Conservation (phyloP, 2,888 invertebrate genomes). For the Drosophila subsilvestris region DNA sequence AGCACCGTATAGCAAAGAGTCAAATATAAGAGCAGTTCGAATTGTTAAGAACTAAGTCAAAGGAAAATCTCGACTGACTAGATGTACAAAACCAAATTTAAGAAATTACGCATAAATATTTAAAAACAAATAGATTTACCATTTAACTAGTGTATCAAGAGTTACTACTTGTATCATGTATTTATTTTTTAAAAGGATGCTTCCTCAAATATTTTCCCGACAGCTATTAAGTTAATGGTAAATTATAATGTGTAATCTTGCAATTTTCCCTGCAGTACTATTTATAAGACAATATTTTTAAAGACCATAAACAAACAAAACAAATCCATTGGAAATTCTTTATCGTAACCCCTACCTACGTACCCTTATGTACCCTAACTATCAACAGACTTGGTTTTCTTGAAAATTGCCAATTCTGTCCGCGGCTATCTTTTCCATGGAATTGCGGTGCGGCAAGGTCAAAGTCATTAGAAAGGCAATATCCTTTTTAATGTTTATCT, state of each 20-base stretch:
- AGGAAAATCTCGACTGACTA: not conserved
- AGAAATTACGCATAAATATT: not conserved
- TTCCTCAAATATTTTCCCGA: not conserved
- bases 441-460: constrained; percentile 32
- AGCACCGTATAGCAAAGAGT: not conserved
- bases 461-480: constrained; percentile 46
- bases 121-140: not conserved
- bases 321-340: not conserved
- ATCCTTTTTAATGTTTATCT: not conserved
- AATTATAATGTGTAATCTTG: not conserved
- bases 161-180: not conserved
- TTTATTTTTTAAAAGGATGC: not conserved
- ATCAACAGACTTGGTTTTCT: constrained; percentile 8
- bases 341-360: constrained; percentile 17
- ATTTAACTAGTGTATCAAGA: not conserved
- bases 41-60: too few species aligned
- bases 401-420: constrained; percentile 8
- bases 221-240: not conserved
- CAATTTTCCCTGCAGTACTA: too few species aligned
- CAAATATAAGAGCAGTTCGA: not conserved
- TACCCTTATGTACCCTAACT: constrained; percentile 4
- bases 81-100: not conserved
- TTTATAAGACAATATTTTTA: not conserved
- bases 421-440: constrained; percentile 23
- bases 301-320: not conserved